Conservation (phyloP, 2,797 vertebrate genomes). For the Enteromius anoplus region DNA sequence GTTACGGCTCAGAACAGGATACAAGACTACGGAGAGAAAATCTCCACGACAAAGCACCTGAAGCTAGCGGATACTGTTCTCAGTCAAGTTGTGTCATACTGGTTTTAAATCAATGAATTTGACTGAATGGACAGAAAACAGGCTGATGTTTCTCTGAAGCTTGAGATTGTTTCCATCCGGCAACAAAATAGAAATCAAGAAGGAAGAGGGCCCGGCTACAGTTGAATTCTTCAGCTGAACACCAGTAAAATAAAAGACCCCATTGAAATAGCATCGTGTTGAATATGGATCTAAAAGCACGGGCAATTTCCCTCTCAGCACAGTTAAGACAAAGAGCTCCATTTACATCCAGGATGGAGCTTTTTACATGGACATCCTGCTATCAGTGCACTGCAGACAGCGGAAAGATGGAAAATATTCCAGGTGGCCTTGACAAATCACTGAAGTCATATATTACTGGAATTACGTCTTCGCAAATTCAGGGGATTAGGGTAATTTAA, state of each 20-base stretch:
- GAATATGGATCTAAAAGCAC: constrained; percentile 34
- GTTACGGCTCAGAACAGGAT: constrained; percentile 9
- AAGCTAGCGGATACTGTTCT: not conserved
- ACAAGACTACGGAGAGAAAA: not conserved
- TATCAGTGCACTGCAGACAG: constrained; percentile 37
- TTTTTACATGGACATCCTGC: constrained; percentile 44
- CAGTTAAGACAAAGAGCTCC: constrained; percentile 50
- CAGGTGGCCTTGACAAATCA: constrained; percentile 52
- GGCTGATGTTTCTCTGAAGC: constrained; percentile 26
- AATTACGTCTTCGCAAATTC: constrained; percentile 53
- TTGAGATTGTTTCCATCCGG: constrained; percentile 15
- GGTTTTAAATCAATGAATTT: not conserved
- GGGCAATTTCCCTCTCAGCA: constrained; percentile 31
- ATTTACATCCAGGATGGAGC: constrained; percentile 29
- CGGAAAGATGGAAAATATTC: constrained; percentile 39
- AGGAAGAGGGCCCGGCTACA: not conserved
- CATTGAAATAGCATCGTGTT: constrained; percentile 38
- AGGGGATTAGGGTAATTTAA: constrained; percentile 57
- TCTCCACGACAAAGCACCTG: not conserved
- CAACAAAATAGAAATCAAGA: constrained; percentile 37
- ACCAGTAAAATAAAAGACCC: constrained; percentile 44
- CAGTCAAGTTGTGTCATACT: not conserved
- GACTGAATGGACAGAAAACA: constrained; percentile 45
- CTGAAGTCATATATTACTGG: constrained; percentile 48
- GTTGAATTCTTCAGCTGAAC: constrained; percentile 43